Base-by-base conservation (phyloP, 2,797 vertebrate species). In the Spatula versicolor region DNA sequence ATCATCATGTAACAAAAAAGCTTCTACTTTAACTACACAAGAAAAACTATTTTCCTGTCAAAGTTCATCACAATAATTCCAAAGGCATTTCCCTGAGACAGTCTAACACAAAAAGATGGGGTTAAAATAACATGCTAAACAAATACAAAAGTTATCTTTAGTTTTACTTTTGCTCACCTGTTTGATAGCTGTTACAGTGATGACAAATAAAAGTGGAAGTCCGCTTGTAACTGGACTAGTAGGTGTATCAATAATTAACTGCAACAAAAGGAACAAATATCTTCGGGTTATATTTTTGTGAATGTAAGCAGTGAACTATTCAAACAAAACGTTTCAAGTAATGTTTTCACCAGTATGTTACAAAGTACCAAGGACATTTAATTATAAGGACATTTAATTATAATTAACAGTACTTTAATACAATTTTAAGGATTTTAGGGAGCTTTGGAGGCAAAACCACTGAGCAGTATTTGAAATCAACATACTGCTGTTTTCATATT, bases 181-280 rank as follows among this genome's bases (percentile, higher is more conserved):
- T 97, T 99, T 99, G 85, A 99, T 99, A 95, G 99, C 99, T 1
- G 99, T 99, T 96, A 99, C 99, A 0, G 98, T 99, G 97, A 99
- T 99, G 97, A 99, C 99, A 86, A 99, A 99, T 96, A 99, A 98
- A 31, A 99, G 98, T 1, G 99, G 99, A 79, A 99, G 98, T 20
- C 99, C 99, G 26, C 99, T 99, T 30, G 99, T 99, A 96, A 99
- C 96, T 2, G 99, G 99, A 94, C 99, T 99, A 55, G 99, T 99
- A 91, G 99, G 99, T 2, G 99, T 99, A 97, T 99, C 99, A 59
- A 99, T 99, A 85, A 99, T 99, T 91, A 99, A 93, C 99, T 99
- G 97, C 28, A 83, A 93, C 7, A 71, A 84, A 80, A 93, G 37
- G 39, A 71, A 93, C 21, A 59, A 25, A 23, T 28, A 30, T 80